Base-by-base conservation (phyloP, 1,140 invertebrate genomes). In the Drosophila sturtevanti region DNA sequence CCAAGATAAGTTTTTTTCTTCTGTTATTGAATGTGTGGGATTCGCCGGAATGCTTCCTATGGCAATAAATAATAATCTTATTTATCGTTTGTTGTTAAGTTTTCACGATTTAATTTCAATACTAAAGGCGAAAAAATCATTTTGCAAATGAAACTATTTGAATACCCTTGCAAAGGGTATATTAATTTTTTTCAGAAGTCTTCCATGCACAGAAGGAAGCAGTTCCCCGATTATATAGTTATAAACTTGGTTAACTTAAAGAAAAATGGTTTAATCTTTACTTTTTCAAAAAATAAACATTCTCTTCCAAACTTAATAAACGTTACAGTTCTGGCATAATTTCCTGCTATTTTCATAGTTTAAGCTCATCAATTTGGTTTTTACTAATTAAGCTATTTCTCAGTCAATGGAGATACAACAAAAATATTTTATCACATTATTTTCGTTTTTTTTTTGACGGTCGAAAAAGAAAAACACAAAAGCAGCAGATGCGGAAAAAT, bases 401-500 rank as follows among this genome's bases (percentile, higher is more conserved):
- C 48, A 65, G 60, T 68, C 56, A 63, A 35, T 37, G 34, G 22
- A 73, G 44, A 60, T 52, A 72, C 21, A 34, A n/a, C n/a, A n/a
- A n/a, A n/a, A 66, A 34, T 66, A 74, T 66, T 71, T 74, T 11
- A 44, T 14, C 11, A 37, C 14, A 27, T 52, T 54, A 27, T 35
- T 44, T 54, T 10, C 24, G 10, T 22, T 63, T 51, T 6, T 48
- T 48, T 48, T 4, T 21, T 21, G 41, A 9, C 5, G 2, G 41
- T 64, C n/a, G 44, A 27, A 14, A 55, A 52, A 71, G 63, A 81
- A 51, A 58, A 70, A 70, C n/a, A 66, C 61, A 48, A 63, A 58
- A 69, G 58, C 34, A 58, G 16, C 56, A 78, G 72, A 89, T 89
- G 84, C 84, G 84, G 84, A 87, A 87, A 89, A 87, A 78, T 79